These are phyloP conservation scores for Scelioninae gen. 1 DNA, from an alignment of 2,888 invertebrate species.

Conservation along the genomic window DNA sequence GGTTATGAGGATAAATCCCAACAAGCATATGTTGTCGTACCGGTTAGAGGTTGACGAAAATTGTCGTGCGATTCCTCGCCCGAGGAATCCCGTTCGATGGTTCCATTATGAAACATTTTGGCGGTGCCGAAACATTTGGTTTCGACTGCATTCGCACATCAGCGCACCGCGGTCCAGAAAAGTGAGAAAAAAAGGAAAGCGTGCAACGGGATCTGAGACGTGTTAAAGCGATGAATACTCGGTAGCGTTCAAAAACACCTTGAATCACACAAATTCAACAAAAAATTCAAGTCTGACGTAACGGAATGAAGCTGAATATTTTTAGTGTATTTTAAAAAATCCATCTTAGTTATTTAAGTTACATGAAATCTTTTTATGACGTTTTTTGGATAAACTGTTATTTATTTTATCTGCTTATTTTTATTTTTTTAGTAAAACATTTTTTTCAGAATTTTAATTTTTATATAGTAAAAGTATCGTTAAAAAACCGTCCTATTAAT, in stretches of 20 bases:
- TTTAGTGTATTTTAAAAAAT: background rate
- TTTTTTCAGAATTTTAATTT: no score
- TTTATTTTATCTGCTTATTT: no score
- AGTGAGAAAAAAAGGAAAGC: constrained; percentile 46
- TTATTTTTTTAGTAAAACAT: no score
- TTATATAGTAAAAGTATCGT: no score
- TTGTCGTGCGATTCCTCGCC: constrained; percentile 45
- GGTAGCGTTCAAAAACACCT: constrained; percentile 39
- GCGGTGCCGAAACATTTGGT: no score
- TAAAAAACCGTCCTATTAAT: no score
- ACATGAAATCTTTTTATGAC: no score
- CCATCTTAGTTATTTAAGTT: no score
- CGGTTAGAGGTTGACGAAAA: constrained; percentile 57
- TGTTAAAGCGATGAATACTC: constrained; percentile 39
- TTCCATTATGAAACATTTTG: constrained; percentile 52
- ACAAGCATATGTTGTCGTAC: constrained; percentile 24
- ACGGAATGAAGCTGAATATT: constrained; percentile 20
- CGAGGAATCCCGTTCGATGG: constrained; percentile 56
- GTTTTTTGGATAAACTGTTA: no score
- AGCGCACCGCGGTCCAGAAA: constrained; percentile 31
- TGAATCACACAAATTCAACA: constrained; percentile 43
- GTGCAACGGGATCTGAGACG: constrained; percentile 22
- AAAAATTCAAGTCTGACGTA: constrained; percentile 34
- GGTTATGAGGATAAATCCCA: constrained; percentile 42
- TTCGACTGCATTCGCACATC: constrained; percentile 53